phyloP scores from a whole-genome alignment of 2,888 invertebrate genomes.

The Drosophila nigritarsus region DNA sequence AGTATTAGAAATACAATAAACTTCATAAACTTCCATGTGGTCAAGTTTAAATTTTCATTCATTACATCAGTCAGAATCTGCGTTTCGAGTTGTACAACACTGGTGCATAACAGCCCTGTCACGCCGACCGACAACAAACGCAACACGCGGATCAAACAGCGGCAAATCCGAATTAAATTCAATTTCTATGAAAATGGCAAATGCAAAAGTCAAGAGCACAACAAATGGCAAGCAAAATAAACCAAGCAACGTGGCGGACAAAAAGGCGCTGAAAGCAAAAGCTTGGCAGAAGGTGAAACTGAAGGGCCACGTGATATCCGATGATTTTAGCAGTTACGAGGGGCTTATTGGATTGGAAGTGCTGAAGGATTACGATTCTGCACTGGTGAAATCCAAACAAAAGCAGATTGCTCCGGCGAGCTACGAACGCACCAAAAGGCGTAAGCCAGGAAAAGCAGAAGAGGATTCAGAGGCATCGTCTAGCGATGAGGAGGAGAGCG shows the following conservation, averaged over 20 bases:
- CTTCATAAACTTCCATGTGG: neutral
- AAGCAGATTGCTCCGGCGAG: conserved; percentile 65
- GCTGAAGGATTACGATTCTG: conserved; percentile 88
- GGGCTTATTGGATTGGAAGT: conserved; percentile 92
- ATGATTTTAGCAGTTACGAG: conserved; percentile 86
- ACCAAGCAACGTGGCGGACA: neutral
- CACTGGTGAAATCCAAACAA: conserved; percentile 85
- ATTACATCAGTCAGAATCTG: neutral
- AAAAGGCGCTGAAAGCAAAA: conserved; percentile 16
- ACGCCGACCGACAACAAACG: conserved; percentile 44
- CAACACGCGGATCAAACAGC: conserved; percentile 43
- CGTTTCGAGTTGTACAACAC: conserved; percentile 20
- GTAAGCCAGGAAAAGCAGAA: conserved; percentile 10
- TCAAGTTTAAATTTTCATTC: neutral
- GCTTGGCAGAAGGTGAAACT: conserved; percentile 89
- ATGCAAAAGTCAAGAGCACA: conserved; percentile 27
- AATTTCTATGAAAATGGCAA: conserved; percentile 34
- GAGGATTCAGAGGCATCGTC: conserved; percentile 22
- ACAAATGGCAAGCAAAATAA: conserved; percentile 23
- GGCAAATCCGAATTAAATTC: neutral
- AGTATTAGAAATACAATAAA: neutral
- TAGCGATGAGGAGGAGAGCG: conserved; percentile 36
- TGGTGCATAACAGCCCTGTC: conserved; percentile 31
- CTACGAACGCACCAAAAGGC: conserved; percentile 64
- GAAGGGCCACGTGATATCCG: conserved; percentile 86